Evolutionary conservation across 1,140 invertebrate species (phyloP).

Genomic region (Ceratosolen solmsi): DNA sequence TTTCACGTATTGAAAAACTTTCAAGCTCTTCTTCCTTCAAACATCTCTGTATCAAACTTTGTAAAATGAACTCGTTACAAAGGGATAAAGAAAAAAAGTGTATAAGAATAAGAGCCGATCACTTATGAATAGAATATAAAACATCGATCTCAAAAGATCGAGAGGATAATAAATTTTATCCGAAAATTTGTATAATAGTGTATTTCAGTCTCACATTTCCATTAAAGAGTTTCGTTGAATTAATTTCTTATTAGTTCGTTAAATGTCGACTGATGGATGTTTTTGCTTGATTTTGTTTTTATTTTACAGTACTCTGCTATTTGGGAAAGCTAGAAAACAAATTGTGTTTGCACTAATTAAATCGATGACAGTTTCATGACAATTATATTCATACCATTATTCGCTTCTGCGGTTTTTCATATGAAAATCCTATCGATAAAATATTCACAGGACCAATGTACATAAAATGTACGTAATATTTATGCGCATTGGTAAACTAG

Average conservation of each 20-base stretch:
- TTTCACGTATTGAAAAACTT: neutral
- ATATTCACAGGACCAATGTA: too few relatives aligned
- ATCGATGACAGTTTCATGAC: neutral
- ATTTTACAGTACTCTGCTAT: too few relatives aligned
- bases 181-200: too few relatives aligned
- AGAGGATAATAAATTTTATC: too few relatives aligned
- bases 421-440: neutral
- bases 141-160: neutral
- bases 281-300: too few relatives aligned
- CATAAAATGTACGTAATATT: too few relatives aligned
- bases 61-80: neutral
- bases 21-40: neutral
- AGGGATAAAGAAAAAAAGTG: neutral
- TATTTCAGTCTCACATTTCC: too few relatives aligned
- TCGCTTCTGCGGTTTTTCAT: neutral
- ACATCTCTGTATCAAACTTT: neutral
- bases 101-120: neutral
- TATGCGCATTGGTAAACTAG: too few relatives aligned
- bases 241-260: neutral
- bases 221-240: too few relatives aligned
- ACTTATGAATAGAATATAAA: neutral
- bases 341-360: too few relatives aligned
- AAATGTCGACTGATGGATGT: neutral
- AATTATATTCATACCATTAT: neutral
- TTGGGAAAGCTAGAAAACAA: too few relatives aligned